Evolutionary conservation across 1,140 invertebrate genomes (phyloP).

Genomic region (Drosophila prosaltans): DNA sequence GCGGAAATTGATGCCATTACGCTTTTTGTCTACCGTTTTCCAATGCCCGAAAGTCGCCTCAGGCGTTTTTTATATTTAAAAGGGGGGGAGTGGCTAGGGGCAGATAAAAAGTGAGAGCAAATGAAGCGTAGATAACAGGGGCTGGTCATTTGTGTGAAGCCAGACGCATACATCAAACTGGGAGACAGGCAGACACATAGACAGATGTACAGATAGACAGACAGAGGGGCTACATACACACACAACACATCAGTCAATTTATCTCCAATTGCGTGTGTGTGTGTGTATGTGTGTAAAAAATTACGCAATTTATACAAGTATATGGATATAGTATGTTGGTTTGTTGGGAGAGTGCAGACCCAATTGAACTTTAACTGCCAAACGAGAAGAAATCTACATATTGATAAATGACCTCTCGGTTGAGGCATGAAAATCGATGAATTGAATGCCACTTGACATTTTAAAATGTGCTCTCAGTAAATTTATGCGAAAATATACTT

Average conservation of each 20-base stretch:
- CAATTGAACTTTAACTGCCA: constrained; percentile 55
- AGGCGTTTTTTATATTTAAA: constrained; percentile 64
- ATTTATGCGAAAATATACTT: constrained; percentile 60
- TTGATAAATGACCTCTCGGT: constrained; percentile 70
- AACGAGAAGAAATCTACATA: constrained; percentile 66
- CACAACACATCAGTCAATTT: constrained; percentile 78
- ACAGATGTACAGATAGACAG: not conserved
- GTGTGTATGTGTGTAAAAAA: constrained; percentile 54
- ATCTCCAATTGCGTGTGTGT: constrained; percentile 60
- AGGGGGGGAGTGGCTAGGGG: not conserved
- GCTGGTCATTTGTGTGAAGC: constrained; percentile 43
- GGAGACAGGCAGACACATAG: constrained; percentile 26
- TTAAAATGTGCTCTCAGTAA: constrained; percentile 27
- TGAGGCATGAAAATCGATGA: constrained; percentile 66
- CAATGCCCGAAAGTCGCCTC: constrained; percentile 50
- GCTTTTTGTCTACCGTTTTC: constrained; percentile 48
- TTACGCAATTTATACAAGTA: constrained; percentile 65
- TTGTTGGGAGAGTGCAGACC: constrained; percentile 29
- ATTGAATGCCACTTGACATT: constrained; percentile 59
- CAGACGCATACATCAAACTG: constrained; percentile 73
- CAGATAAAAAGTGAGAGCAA: constrained; percentile 60
- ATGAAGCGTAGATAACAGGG: constrained; percentile 14
- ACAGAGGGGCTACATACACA: constrained; percentile 41
- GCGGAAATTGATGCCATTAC: constrained; percentile 77
- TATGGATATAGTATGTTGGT: constrained; percentile 12